Percentiles rank a stretch among this genome's conserved stretches.
These are phyloP conservation scores for Atherinosoma microstoma DNA, from an alignment of 2,797 vertebrate genomes.

Conservation along the genomic window DNA sequence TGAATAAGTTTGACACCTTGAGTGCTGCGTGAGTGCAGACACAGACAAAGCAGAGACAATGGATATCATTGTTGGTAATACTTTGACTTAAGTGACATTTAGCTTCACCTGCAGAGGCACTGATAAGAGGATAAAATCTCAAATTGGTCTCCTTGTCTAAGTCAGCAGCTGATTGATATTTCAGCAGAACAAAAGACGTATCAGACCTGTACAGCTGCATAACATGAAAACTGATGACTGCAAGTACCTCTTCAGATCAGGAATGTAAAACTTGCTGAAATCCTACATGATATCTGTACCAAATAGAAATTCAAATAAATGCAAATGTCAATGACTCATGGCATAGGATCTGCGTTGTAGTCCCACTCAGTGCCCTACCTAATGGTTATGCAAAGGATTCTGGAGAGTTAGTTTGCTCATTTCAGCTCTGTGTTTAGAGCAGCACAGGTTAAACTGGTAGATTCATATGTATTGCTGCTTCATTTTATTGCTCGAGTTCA, in stretches of 20 bases:
- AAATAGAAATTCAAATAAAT: constrained; percentile 77
- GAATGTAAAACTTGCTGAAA: constrained; percentile 29
- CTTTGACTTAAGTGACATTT: constrained; percentile 42
- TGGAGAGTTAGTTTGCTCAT: constrained; percentile 48
- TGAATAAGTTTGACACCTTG: constrained; percentile 51
- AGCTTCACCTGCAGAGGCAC: constrained; percentile 44
- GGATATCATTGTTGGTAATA: constrained; percentile 40
- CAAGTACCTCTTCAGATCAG: constrained; percentile 7
- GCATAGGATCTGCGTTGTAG: constrained; percentile 58
- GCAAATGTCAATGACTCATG: constrained; percentile 72
- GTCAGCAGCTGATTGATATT: constrained; percentile 46
- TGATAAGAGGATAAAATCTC: constrained; percentile 56
- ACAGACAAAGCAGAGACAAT: constrained; percentile 29
- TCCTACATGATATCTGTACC: constrained; percentile 35
- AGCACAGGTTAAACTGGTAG: constrained; percentile 35
- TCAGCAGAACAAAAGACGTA: constrained; percentile 27
- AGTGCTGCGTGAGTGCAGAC: constrained; percentile 41
- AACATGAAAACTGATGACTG: constrained; percentile 21
- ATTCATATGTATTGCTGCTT: constrained; percentile 16
- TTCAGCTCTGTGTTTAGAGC: constrained; percentile 45
- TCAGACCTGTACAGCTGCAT: constrained; percentile 1
- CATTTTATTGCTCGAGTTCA: not conserved
- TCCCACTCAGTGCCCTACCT: constrained; percentile 66
- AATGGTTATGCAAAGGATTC: constrained; percentile 77
- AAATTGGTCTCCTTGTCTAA: constrained; percentile 40